Evolutionary conservation across 1,140 invertebrate species (phyloP), one percentile per base, ranked within the genome.

Genomic region (Ceratina japonica): DNA sequence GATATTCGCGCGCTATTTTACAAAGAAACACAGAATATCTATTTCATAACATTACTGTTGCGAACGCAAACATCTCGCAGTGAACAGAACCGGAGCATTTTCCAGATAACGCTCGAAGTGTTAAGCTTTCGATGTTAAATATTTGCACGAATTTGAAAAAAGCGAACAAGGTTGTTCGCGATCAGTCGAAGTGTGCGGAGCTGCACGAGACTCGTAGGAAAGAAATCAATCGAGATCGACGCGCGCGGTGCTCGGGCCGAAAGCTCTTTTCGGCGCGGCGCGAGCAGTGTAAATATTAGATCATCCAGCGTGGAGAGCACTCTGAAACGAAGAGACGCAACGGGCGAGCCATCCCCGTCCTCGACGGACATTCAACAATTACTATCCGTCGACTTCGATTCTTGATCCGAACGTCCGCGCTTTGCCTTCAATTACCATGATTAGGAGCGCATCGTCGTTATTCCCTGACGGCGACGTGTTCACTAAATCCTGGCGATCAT

Each of bases 291-390:
- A 70, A 76, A 76, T 76, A 76, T 76, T 76, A 63, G 69, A 24
- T 20, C 8, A 58, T 52, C 61, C 69, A n/a, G 18, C 13, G 22
- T 73, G 69, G 15, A 52, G 75, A 20, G 75, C 5, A 22, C 18
- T 62, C 22, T 15, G 15, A 52, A 37, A 31, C 27, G 27, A 31
- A 31, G 27, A 1, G 27, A 31, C 27, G 27, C 27, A 31, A 31
- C 16, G 5, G 2, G 1, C 13, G 31, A 52, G 56, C 27, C 16
- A 13, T 27, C 20, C 15, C 10, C 18, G 5, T 15, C 3, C n/a
- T 24, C 51, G 68, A 71, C 64, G 63, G 59, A 72, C 49, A 64
- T 78, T 78, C 75, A 51, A 72, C 61, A 58, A 78, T 72, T 78
- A 71, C 49, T 58, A n/a, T 27, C 22, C 68, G 51, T 64, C 62